A percentile compares a stretch with the other conserved stretches of the same genome.
Evolutionary conservation across 2,113 vertebrate genomes (phyloP).

Genomic region (Trinectes maculatus): DNA sequence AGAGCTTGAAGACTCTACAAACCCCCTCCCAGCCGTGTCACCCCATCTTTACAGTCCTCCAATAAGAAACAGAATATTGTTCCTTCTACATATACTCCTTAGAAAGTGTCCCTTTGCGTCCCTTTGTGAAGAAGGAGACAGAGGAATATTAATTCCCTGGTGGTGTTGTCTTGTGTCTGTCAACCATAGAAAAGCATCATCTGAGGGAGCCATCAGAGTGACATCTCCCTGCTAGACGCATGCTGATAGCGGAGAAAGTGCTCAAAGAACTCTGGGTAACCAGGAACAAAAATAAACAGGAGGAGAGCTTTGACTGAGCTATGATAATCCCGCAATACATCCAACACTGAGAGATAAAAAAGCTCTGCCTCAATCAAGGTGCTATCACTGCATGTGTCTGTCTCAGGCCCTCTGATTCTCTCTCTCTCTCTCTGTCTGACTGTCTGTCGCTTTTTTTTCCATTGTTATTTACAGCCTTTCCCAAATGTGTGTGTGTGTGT

Average conservation of each 20-base stretch:
- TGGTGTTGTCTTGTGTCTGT: conserved; percentile 32
- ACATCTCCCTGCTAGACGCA: conserved; percentile 23
- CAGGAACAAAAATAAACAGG: conserved; percentile 28
- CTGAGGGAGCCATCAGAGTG: conserved; percentile 44
- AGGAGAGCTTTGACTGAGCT: conserved; percentile 29
- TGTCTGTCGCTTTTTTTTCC: conserved; percentile 7
- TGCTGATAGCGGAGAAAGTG: conserved; percentile 34
- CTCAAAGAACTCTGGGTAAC: conserved; percentile 3
- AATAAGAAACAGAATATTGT: conserved; percentile 26
- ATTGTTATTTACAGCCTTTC: conserved; percentile 35
- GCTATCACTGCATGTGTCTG: conserved; percentile 14
- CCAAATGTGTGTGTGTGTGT: too few relatives aligned
- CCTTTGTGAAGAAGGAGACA: neutral
- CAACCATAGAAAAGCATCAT: conserved; percentile 27
- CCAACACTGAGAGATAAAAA: conserved; percentile 1
- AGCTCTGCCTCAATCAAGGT: conserved; percentile 18
- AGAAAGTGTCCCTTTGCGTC: too few relatives aligned
- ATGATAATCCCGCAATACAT: conserved; percentile 19
- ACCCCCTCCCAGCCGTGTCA: neutral
- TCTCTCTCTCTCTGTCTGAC: neutral
- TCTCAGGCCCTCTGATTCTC: conserved; percentile 8
- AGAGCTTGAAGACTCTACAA: too few relatives aligned
- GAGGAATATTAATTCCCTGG: conserved; percentile 35
- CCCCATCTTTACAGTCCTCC: neutral
- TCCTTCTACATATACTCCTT: too few relatives aligned